Evolutionary conservation across 2,797 vertebrate genomes (phyloP).

Genomic region (Bucorvus abyssinicus): DNA sequence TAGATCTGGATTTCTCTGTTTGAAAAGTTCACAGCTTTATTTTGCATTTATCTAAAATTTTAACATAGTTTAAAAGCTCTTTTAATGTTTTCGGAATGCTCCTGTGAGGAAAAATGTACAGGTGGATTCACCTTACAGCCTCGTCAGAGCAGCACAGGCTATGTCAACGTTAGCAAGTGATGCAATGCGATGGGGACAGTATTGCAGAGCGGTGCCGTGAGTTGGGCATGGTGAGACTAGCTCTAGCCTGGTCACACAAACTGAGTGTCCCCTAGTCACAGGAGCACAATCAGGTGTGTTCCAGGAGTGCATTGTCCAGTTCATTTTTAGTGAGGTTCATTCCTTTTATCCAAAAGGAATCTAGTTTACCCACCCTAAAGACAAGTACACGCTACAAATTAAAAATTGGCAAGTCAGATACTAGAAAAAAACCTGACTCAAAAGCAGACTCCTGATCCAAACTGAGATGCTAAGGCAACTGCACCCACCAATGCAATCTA

Average conservation of each 20-base stretch:
- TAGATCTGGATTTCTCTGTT: not conserved
- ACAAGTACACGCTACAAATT: not conserved
- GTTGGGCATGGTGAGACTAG: not conserved
- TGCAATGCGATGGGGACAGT: not conserved
- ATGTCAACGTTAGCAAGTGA: not conserved
- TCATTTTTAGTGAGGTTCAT: no score
- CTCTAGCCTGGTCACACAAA: not conserved
- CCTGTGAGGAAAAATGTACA: not conserved
- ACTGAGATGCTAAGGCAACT: not conserved
- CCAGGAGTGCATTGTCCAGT: not conserved
- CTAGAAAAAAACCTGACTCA: not conserved
- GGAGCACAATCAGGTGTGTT: not conserved
- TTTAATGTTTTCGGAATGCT: not conserved
- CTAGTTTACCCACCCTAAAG: not conserved
- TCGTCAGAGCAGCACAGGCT: not conserved
- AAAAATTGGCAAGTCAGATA: not conserved
- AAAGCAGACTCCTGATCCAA: not conserved
- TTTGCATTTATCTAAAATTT: not conserved
- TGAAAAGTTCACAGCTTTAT: not conserved
- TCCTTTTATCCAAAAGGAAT: not conserved
- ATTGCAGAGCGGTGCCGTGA: not conserved
- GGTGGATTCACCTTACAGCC: not conserved
- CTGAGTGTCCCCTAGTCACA: accelerated
- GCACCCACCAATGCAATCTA: not conserved
- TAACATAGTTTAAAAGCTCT: not conserved